These are phyloP conservation scores for Malurus alboscapulatus DNA, from an alignment of 2,113 vertebrate species.

Conservation along the genomic window DNA sequence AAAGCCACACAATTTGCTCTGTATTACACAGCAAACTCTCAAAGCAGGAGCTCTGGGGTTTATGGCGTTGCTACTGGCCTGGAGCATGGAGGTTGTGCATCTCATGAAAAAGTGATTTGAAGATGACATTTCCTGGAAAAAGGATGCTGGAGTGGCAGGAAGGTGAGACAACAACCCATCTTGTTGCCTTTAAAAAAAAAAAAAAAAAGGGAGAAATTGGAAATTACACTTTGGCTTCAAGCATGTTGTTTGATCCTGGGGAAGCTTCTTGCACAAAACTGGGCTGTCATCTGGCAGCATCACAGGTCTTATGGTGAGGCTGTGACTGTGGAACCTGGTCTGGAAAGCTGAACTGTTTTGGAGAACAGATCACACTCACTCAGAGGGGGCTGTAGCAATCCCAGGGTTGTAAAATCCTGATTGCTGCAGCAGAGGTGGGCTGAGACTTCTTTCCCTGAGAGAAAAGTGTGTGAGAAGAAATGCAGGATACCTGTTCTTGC, in stretches of 20 bases:
- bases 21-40: not conserved
- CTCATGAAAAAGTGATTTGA: not conserved
- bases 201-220: too few species aligned
- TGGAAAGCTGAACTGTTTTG: not conserved
- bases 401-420: not conserved
- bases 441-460: not conserved
- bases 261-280: not conserved
- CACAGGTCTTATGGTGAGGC: rapidly evolving
- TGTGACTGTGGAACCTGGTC: not conserved
- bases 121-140: not conserved
- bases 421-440: not conserved
- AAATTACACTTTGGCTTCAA: not conserved
- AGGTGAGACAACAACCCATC: not conserved
- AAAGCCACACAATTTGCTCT: not conserved
- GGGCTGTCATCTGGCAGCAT: not conserved
- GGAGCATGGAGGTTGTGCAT: not conserved
- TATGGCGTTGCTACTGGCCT: not conserved
- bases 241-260: not conserved
- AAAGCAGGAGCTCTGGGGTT: not conserved
- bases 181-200: too few species aligned
- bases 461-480: not conserved
- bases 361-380: not conserved
- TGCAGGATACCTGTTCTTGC: not conserved
- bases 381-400: not conserved
- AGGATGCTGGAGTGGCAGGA: not conserved